Base-by-base conservation (phyloP, 2,888 invertebrate species). In the Thereva unica region DNA sequence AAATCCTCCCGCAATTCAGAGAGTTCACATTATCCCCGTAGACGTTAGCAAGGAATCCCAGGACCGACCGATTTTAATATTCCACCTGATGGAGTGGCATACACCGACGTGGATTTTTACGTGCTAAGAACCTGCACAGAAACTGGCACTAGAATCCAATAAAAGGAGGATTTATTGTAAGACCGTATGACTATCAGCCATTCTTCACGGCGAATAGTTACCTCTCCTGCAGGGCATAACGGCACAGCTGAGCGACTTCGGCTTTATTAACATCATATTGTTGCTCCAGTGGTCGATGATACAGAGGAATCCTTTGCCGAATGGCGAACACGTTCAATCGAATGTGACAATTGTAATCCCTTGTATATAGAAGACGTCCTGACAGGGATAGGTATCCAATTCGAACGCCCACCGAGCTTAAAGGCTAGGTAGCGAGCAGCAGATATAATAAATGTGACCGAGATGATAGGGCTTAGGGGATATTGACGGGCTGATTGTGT, bases 311-410 rank as follows among this genome's bases (percentile, higher is more conserved):
- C 49, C 65, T n/a, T 23, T 47, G 37, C 12, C 47, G 37, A 45
- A 63, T 59, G 42, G 57, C 49, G 50, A 55, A 64, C 70, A 68
- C 67, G 67, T 69, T 61, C 64, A 67, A 64, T 70, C 67, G 70
- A 67, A 67, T 70, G 70, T 70, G 70, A 69, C 70, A 69, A 67
- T 69, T 67, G 69, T 67, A 70, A 70, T 69, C 70, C 67, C 54
- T 54, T 47, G 52, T 45, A 49, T 55, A 54, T 55, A 57, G 45
- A 55, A 9, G 10, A 40, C 44, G 47, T 45, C 23, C 47, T 47
- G 10, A 42, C 34, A 64, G 9, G 12, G 38, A 37, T n/a, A 38
- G 50, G 35, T 53, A 53, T 53, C 52, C 34, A 12, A 45, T 50
- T 35, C 9, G 37, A 54, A 35, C 9, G 9, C 7, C 10, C 37